These are phyloP conservation scores for Paguma larvata DNA, from an alignment of 2,797 vertebrate genomes.

Conservation along the genomic window DNA sequence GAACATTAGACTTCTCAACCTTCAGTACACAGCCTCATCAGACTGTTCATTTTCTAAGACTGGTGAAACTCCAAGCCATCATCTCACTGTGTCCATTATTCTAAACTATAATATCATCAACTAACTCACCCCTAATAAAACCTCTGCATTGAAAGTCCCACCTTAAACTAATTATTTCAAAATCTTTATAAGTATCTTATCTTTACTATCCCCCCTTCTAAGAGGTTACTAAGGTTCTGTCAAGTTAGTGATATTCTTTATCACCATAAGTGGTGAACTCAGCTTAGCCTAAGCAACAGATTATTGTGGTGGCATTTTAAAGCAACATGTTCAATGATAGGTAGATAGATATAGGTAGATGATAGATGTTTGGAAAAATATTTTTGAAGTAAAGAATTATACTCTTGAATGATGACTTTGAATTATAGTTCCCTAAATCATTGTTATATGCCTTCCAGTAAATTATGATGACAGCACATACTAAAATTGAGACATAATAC, in stretches of 20 bases:
- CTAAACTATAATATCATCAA: not conserved
- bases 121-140: not conserved
- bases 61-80: not conserved
- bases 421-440: not conserved
- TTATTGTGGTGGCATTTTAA: not conserved
- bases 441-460: not conserved
- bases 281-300: not conserved
- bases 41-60: not conserved
- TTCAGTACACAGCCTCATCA: not conserved
- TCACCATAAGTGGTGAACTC: not conserved
- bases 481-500: not conserved
- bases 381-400: not conserved
- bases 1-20: not conserved
- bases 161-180: not conserved
- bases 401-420: not conserved
- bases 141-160: not conserved
- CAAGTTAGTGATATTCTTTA: not conserved
- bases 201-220: not conserved
- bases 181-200: not conserved
- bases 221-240: not conserved
- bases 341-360: not conserved
- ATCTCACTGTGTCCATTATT: not conserved
- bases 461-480: not conserved
- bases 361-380: not conserved
- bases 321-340: not conserved